Evolutionary conservation across 2,888 invertebrate species (phyloP).

Genomic region (Cryptus armator): DNA sequence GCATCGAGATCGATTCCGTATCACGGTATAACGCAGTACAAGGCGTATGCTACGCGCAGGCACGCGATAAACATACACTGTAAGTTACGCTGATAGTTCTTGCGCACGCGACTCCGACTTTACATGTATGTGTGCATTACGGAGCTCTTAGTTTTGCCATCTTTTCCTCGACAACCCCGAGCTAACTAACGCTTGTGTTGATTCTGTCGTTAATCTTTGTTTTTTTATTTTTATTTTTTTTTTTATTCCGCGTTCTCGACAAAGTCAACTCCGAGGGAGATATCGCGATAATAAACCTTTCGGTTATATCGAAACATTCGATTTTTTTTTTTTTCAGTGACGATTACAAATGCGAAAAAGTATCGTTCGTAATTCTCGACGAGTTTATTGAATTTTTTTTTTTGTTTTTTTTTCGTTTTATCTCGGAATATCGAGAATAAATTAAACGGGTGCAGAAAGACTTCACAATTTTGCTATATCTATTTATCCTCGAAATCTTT

Average conservation of each 20-base stretch:
- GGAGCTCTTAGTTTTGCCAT: slow-evolving; percentile 39
- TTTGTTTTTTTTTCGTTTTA: no score
- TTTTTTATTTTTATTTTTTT: neutral
- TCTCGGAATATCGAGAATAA: no score
- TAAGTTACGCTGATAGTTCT: slow-evolving; percentile 73
- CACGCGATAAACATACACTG: slow-evolving; percentile 71
- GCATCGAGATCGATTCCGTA: slow-evolving; percentile 71
- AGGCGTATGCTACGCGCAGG: slow-evolving; percentile 58
- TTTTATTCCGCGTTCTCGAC: no score
- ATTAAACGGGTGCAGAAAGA: no score
- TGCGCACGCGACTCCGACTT: slow-evolving; percentile 68
- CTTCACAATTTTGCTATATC: no score
- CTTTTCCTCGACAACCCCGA: slow-evolving; percentile 5
- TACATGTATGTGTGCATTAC: slow-evolving; percentile 8
- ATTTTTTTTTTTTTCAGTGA: no score
- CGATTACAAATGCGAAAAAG: no score
- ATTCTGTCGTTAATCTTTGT: slow-evolving; percentile 32
- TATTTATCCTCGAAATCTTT: no score
- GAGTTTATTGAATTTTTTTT: no score
- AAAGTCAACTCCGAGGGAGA: neutral
- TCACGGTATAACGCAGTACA: slow-evolving; percentile 53
- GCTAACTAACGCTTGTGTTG: slow-evolving; percentile 13
- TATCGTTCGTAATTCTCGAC: no score
- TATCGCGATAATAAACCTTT: neutral
- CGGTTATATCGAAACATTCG: no score